A percentile compares a stretch with the other conserved stretches of the same genome.
Evolutionary conservation across 2,113 vertebrate genomes (phyloP).

Genomic region (Lepus europaeus): DNA sequence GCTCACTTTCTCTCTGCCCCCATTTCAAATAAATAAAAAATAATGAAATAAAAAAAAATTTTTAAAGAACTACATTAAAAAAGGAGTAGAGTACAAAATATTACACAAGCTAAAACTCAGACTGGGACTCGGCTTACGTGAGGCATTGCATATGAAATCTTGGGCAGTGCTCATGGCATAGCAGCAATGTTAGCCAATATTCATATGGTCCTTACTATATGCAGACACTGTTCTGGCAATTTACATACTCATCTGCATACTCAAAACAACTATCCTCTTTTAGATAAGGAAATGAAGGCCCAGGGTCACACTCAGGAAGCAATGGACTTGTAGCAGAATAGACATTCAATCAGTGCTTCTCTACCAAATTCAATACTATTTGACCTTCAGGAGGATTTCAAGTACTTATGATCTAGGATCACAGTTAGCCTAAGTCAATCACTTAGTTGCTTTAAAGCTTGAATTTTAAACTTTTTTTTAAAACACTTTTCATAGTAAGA

Average conservation of each 20-base stretch:
- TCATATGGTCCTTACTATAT: no score
- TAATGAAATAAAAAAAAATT: no score
- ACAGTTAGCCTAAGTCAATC: not conserved
- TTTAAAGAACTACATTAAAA: no score
- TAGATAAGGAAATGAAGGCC: not conserved
- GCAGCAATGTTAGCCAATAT: not conserved
- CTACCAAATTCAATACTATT: not conserved
- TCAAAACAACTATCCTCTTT: not conserved
- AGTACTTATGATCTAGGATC: not conserved
- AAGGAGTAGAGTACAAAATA: not conserved
- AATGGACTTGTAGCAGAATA: not conserved
- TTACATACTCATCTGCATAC: not conserved
- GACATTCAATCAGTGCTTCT: not conserved
- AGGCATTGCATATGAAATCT: not conserved
- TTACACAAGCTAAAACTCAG: not conserved
- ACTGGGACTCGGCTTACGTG: not conserved
- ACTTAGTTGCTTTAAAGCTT: not conserved
- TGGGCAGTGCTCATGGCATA: not conserved
- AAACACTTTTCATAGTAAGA: not conserved
- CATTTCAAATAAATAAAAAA: no score
- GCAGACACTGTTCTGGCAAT: not conserved
- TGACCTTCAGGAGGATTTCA: not conserved
- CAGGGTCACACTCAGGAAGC: not conserved
- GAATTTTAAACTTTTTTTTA: not conserved
- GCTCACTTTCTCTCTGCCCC: no score